Percentiles rank a stretch among this genome's conserved stretches.
These are phyloP conservation scores for Girardinus metallicus DNA, from an alignment of 2,797 vertebrate species.

Conservation along the genomic window DNA sequence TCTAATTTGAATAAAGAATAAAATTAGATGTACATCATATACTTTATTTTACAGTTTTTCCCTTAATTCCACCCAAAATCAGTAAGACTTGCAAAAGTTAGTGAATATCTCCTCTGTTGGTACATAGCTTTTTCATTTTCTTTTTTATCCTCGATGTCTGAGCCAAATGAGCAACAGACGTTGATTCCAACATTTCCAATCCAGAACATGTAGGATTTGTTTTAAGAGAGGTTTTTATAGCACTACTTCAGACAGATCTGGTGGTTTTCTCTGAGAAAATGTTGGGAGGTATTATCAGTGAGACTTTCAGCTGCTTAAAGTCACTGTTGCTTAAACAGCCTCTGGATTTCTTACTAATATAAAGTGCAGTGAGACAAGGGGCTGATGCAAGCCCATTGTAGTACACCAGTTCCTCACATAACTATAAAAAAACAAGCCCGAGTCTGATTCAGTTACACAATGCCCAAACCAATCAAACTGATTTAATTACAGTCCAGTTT, in stretches of 20 bases:
- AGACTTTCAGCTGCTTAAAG: background rate
- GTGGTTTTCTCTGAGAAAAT: no score
- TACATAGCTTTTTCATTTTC: background rate
- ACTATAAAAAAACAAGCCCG: background rate
- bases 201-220: background rate
- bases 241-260: no score
- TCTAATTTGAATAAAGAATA: background rate
- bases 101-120: no score
- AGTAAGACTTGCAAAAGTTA: background rate
- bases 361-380: background rate
- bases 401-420: background rate
- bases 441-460: background rate
- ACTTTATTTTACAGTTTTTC: background rate
- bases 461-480: background rate
- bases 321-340: background rate
- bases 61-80: background rate
- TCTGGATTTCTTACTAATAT: background rate
- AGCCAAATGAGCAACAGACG: background rate
- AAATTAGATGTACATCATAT: background rate
- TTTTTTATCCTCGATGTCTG: background rate
- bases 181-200: background rate
- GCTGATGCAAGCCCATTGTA: background rate
- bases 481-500: background rate
- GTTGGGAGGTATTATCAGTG: background rate
- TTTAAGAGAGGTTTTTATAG: background rate